Conservation (phyloP, 2,797 vertebrate genomes). For the Gallinago stenura region DNA sequence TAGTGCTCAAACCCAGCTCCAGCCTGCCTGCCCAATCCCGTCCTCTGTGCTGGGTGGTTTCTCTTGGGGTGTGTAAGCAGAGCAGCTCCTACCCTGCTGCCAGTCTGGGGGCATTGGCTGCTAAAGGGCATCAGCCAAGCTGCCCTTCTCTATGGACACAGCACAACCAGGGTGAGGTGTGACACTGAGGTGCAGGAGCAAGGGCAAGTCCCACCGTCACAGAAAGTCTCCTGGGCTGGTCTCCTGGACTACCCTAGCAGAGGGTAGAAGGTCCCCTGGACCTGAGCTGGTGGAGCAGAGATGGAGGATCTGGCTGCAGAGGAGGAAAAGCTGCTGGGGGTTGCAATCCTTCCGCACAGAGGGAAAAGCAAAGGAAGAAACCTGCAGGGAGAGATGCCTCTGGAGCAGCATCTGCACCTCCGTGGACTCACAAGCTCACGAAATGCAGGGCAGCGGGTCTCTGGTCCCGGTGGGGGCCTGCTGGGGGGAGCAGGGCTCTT, state of each 20-base stretch:
- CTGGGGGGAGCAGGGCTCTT: conserved; percentile 5
- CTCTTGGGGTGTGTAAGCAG: neutral
- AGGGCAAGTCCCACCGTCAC: neutral
- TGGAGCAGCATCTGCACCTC: neutral
- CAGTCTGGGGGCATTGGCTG: neutral
- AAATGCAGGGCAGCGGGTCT: neutral
- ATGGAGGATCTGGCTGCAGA: neutral
- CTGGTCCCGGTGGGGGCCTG: neutral
- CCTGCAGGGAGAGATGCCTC: neutral
- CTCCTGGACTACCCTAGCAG: too few species aligned
- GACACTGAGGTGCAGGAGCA: neutral
- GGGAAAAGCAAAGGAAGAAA: neutral
- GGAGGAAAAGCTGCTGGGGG: neutral
- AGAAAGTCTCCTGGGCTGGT: neutral
- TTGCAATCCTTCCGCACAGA: neutral
- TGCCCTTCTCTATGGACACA: neutral
- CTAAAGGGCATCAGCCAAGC: too few species aligned
- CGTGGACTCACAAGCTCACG: fast-evolving
- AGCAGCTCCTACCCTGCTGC: neutral
- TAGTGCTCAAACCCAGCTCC: neutral
- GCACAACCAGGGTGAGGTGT: neutral
- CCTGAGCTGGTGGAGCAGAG: neutral
- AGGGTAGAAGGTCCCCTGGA: neutral
- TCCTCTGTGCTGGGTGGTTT: neutral
- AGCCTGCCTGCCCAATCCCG: neutral